Percentiles rank a stretch among this genome's conserved stretches.
These are phyloP conservation scores for Anguilla japonica DNA, from an alignment of 2,113 vertebrate species.

Conservation along the genomic window DNA sequence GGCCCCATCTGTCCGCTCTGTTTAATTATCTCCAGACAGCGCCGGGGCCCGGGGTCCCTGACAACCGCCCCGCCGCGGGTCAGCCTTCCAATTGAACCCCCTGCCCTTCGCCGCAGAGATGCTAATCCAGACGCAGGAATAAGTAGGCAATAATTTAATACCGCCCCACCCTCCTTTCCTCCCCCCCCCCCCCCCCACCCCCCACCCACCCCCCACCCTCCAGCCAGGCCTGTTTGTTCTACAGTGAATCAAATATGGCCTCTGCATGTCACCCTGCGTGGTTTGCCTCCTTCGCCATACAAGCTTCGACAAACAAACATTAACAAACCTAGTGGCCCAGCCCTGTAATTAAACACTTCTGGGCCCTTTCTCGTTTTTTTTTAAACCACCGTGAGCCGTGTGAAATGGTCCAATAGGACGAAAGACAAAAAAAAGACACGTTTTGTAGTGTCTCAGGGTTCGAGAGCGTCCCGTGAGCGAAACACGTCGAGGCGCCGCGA, in stretches of 20 bases:
- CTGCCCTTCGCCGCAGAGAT: not conserved
- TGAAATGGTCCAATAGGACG: not conserved
- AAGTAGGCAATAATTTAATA: conserved; percentile 30
- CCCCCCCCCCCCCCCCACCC: not conserved
- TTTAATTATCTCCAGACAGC: conserved; percentile 59
- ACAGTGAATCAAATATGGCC: not conserved
- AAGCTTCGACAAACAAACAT: not conserved
- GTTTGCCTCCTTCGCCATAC: not conserved
- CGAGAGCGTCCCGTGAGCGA: not conserved
- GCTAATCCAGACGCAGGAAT: conserved; percentile 21
- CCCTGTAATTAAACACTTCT: not conserved
- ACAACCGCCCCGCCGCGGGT: conserved; percentile 21
- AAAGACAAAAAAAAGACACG: not conserved
- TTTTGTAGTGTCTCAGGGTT: not conserved
- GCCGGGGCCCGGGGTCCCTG: not conserved
- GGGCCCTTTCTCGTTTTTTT: too few relatives aligned
- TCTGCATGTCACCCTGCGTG: not conserved
- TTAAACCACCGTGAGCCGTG: not conserved
- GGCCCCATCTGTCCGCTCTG: conserved; percentile 59
- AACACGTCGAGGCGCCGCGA: not conserved
- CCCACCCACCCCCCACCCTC: too few relatives aligned
- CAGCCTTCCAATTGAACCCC: conserved; percentile 32
- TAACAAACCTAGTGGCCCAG: not conserved
- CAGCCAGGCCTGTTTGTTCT: conserved; percentile 5
- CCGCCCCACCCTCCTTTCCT: not conserved